These are phyloP conservation scores for Phocoena phocoena DNA, from an alignment of 2,113 vertebrate species.

Conservation along the genomic window DNA sequence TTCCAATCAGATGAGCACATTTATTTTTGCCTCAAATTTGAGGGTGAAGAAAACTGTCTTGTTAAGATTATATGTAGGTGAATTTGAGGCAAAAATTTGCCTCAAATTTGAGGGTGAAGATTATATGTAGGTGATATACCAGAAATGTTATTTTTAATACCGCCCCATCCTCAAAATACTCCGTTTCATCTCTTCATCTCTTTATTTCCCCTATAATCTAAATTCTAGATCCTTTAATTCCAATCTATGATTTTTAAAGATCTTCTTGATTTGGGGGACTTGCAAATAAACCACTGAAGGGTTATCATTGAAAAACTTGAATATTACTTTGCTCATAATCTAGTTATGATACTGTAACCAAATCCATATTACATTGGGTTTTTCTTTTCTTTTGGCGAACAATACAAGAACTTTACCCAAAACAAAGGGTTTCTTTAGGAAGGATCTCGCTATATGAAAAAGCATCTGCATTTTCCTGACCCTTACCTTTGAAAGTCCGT, in stretches of 20 bases:
- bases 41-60: background rate
- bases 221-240: conserved; percentile 7
- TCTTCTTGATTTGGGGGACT: background rate
- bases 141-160: background rate
- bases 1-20: background rate
- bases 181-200: background rate
- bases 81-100: too few relatives aligned
- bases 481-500: background rate
- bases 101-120: background rate
- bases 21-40: conserved; percentile 8
- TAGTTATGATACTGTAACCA: background rate
- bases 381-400: background rate
- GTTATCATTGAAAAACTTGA: background rate
- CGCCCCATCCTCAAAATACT: background rate
- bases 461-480: background rate
- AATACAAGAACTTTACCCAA: conserved; percentile 15
- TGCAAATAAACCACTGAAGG: conserved; percentile 22
- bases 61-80: background rate
- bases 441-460: background rate
- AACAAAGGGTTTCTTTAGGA: background rate
- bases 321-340: background rate
- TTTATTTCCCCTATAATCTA: background rate
- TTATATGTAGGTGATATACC: background rate
- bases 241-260: background rate
- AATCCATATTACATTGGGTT: background rate